A percentile compares a stretch with the other conserved stretches of the same genome.
phyloP scores from a whole-genome alignment of 2,797 vertebrate species.

The Calcarius lapponicus region DNA sequence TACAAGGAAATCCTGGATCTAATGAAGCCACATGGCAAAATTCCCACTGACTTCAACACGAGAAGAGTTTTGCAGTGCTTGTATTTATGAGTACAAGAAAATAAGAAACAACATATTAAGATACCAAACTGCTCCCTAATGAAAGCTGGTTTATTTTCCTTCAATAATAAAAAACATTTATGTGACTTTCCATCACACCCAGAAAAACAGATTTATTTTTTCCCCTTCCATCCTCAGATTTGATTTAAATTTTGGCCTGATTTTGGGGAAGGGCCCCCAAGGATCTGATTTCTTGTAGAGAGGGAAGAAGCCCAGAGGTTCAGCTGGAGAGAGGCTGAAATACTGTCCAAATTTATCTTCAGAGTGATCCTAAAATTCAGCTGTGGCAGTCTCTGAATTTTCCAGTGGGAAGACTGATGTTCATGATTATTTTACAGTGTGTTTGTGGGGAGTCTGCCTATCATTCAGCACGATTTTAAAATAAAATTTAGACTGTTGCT shows the following conservation, averaged over 20 bases:
- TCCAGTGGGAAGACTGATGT: neutral
- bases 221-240: neutral
- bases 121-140: neutral
- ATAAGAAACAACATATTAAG: neutral
- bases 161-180: neutral
- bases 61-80: neutral
- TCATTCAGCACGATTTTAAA: neutral
- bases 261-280: neutral
- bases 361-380: neutral
- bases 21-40: neutral
- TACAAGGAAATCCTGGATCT: constrained; percentile 36
- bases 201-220: neutral
- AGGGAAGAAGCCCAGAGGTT: neutral
- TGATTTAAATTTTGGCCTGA: neutral
- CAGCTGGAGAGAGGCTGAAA: neutral
- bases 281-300: neutral
- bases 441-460: neutral
- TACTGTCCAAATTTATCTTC: neutral
- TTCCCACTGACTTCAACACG: neutral
- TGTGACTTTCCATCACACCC: neutral
- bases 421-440: neutral
- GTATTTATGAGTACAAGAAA: neutral
- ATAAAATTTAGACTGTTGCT: constrained; percentile 4
- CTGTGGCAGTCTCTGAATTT: neutral
- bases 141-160: neutral